Percentiles rank a stretch among this genome's conserved stretches.
Conservation (phyloP, 2,113 vertebrate genomes). For the Anarrhichthys ocellatus region DNA sequence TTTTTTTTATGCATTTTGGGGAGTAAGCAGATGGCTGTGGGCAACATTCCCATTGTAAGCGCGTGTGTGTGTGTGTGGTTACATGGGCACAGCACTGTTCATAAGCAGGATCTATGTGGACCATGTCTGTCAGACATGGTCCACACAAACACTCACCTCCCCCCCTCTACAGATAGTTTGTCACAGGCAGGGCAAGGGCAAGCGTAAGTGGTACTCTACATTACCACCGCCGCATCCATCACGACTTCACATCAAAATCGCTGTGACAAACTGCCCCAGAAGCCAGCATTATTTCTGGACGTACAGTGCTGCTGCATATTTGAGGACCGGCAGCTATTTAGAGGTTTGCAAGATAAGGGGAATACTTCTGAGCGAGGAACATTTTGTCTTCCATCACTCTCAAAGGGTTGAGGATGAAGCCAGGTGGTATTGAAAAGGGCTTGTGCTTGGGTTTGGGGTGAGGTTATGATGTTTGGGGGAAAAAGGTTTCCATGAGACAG, state of each 20-base stretch:
- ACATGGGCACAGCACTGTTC: background rate
- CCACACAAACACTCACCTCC: constrained; percentile 29
- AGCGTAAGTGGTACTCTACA: constrained; percentile 53
- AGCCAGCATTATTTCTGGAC: constrained; percentile 66
- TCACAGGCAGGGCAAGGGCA: constrained; percentile 70
- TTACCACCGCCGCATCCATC: constrained; percentile 66
- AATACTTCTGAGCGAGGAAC: constrained; percentile 45
- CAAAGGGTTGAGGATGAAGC: constrained; percentile 19
- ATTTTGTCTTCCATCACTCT: constrained; percentile 37
- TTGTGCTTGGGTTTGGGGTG: background rate
- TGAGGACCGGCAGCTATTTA: constrained; percentile 52
- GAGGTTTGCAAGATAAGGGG: constrained; percentile 61
- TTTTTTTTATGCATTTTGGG: constrained; percentile 23
- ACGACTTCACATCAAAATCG: constrained; percentile 60
- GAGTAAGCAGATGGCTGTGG: constrained; percentile 12
- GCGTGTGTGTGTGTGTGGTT: background rate
- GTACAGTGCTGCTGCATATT: constrained; percentile 58
- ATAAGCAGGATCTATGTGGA: constrained; percentile 31
- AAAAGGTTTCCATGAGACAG: background rate
- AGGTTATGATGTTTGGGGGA: background rate
- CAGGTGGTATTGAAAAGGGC: constrained; percentile 16
- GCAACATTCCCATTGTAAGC: constrained; percentile 9
- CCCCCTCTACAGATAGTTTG: constrained; percentile 36
- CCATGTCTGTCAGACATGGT: constrained; percentile 15
- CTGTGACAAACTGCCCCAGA: constrained; percentile 73